phyloP scores from a whole-genome alignment of 2,797 vertebrate species.

The Mionectes olivaceus region DNA sequence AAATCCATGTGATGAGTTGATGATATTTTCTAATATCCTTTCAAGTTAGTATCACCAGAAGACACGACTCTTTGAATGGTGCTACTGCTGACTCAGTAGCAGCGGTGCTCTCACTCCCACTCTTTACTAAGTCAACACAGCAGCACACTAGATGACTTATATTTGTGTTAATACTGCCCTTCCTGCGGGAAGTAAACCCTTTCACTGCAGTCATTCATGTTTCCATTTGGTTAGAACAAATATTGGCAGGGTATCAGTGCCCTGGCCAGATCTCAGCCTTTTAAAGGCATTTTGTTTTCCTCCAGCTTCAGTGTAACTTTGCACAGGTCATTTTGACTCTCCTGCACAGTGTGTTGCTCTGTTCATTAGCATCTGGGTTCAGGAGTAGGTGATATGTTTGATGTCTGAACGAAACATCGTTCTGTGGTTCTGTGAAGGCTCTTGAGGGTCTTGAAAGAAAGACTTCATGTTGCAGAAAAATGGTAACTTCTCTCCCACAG shows the following conservation, averaged over 20 bases:
- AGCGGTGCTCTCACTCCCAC: neutral
- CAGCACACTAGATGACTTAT: neutral
- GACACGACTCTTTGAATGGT: neutral
- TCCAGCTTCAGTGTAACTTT: neutral
- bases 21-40: neutral
- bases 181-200: neutral
- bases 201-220: neutral
- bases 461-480: neutral
- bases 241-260: neutral
- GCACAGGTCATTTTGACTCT: neutral
- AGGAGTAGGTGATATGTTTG: neutral
- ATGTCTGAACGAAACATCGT: neutral
- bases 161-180: neutral
- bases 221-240: constrained; percentile 23
- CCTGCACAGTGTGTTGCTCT: neutral
- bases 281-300: neutral
- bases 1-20: neutral
- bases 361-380: neutral
- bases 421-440: neutral
- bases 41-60: neutral
- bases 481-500: neutral
- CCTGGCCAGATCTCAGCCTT: neutral
- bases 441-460: neutral
- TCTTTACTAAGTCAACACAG: neutral
- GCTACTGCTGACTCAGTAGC: neutral